Evolutionary conservation across 2,888 invertebrate genomes (phyloP).

Genomic region (Drosophila nr. medialis): DNA sequence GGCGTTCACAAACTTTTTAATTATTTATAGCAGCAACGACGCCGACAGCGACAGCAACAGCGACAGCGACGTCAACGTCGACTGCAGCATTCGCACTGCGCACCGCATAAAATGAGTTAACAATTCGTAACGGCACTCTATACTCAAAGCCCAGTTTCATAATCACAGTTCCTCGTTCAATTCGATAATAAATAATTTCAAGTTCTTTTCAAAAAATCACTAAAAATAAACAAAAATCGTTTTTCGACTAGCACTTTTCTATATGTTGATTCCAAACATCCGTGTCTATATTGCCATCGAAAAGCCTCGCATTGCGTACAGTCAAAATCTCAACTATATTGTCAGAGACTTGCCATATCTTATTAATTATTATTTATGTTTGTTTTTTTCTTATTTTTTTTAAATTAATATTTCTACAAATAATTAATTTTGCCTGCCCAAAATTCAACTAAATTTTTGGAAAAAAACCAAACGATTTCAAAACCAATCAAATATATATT

Average conservation of each 20-base stretch:
- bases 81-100: conserved; percentile 11
- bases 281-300: too few relatives aligned
- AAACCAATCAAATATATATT: background rate
- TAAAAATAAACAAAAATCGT: background rate
- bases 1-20: conserved; percentile 34
- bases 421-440: too few relatives aligned
- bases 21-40: conserved; percentile 40
- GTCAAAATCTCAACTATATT: background rate
- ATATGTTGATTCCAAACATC: too few relatives aligned
- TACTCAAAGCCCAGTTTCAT: conserved; percentile 11
- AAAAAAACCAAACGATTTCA: background rate
- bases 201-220: background rate
- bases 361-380: background rate
- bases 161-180: background rate
- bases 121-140: conserved; percentile 9
- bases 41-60: background rate
- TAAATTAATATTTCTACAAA: too few relatives aligned
- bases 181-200: background rate
- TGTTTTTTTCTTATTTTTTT: too few relatives aligned
- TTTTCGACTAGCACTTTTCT: background rate
- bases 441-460: too few relatives aligned
- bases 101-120: conserved; percentile 31
- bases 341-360: background rate
- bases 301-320: too few relatives aligned
- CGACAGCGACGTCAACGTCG: conserved; percentile 1